Base-by-base conservation (phyloP, 2,113 vertebrate genomes). In the Colinus virginianus region DNA sequence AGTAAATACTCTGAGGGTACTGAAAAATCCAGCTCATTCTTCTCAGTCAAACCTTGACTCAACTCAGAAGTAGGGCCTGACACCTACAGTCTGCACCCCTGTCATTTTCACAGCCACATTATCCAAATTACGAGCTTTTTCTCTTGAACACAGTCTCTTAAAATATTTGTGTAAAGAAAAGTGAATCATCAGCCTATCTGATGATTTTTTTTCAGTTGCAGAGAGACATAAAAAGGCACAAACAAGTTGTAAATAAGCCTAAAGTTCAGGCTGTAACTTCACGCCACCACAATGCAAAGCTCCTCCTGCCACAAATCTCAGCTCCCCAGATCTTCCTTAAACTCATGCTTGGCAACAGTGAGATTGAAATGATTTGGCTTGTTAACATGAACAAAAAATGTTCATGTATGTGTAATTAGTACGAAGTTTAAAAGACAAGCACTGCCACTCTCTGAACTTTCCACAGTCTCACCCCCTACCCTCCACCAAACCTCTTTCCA, bases 371-470 rank as follows among this genome's bases (percentile, higher is more conserved):
- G 34, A 70, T 43, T 84, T 49, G 19, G 30, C 66, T 78, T 78
- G 80, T 64, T 76, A 72, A 34, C 55, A 66, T 0, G 9, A 84
- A 67, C 43, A 90, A 80, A 53, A 92, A 90, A 45, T 6, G 6
- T 34, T 67, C 30, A 32, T 45, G 3, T 64, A 93, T 46, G 88
- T 49, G n/a, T 40, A 95, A 97, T 93, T 66, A 92, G 51, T 72
- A 89, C 71, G 93, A 97, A 95, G 93, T 55, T 90, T 53, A 53
- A 84, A 90, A 25, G 36, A 95, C 94, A 96, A 97, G 96, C 90
- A 20, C 34, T 92, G 77, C 51, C 34, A 53, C 56, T 77, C 51
- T 82, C 43, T 93, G 93, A 89, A 95, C 72, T 97, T 94, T 93
- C 67, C 77, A 83, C 88, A 90, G 78, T 93, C 79, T 81, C 86